Conservation (phyloP, 2,113 vertebrate species). For the Microcebus murinus region DNA sequence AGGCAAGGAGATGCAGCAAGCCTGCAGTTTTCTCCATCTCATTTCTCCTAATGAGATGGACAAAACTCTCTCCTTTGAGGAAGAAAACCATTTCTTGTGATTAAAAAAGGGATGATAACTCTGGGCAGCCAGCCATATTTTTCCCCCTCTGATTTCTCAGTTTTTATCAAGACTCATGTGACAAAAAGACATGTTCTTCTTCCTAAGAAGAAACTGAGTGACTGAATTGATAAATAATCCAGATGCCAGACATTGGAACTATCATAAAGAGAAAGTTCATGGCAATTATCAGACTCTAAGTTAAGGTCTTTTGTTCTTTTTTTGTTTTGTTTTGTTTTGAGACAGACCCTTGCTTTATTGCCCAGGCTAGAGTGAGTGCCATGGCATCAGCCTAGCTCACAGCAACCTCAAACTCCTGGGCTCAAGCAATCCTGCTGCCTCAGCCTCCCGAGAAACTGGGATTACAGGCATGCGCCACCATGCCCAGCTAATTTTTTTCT, state of each 20-base stretch:
- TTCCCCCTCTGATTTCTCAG: not conserved
- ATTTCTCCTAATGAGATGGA: not conserved
- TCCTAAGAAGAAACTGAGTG: not conserved
- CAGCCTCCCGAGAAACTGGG: too few relatives aligned
- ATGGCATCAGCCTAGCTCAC: too few relatives aligned
- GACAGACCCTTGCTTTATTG: too few relatives aligned
- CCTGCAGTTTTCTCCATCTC: too few relatives aligned
- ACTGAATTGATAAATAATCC: not conserved
- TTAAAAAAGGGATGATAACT: not conserved
- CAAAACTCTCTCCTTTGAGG: not conserved
- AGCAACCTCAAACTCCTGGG: too few relatives aligned
- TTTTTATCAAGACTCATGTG: not conserved
- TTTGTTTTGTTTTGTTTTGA: too few relatives aligned
- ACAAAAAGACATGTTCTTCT: constrained; percentile 15
- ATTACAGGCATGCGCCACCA: too few relatives aligned
- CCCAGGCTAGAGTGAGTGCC: too few relatives aligned
- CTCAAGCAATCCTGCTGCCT: too few relatives aligned
- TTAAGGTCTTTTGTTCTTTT: not conserved
- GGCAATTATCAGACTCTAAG: not conserved
- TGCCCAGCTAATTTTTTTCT: too few relatives aligned
- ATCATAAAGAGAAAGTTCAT: not conserved
- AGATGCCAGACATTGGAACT: not conserved
- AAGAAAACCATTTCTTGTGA: not conserved
- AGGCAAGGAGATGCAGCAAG: not conserved
- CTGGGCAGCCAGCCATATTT: not conserved